Conservation (phyloP, 2,797 vertebrate genomes). For the Neosalanx taihuensis region DNA sequence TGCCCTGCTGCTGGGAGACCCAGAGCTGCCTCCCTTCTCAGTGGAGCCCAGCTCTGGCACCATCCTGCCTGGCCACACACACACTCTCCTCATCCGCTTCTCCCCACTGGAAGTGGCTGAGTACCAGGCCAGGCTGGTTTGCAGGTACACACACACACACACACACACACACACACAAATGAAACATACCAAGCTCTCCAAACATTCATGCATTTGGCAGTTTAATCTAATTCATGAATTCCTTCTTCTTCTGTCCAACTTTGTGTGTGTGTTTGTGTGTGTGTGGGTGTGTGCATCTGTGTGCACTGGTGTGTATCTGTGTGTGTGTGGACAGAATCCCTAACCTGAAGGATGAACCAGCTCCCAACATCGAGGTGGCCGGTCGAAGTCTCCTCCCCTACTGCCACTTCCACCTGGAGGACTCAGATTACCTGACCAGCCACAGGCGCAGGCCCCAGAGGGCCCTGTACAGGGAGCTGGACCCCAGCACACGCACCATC, state of each 20-base stretch:
- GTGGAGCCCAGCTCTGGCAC: slow-evolving; percentile 75
- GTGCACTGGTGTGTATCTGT: background rate
- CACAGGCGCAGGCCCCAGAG: slow-evolving; percentile 36
- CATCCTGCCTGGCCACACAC: slow-evolving; percentile 65
- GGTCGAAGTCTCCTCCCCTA: slow-evolving; percentile 73
- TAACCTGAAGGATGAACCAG: slow-evolving; percentile 69
- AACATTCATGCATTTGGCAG: background rate
- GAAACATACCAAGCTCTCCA: background rate
- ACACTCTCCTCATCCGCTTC: slow-evolving; percentile 78
- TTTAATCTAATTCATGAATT: background rate
- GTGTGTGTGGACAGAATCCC: slow-evolving; percentile 72
- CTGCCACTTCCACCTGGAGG: slow-evolving; percentile 80
- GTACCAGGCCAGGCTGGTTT: slow-evolving; percentile 77
- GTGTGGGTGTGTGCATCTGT: background rate
- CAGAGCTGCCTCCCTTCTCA: slow-evolving; percentile 58
- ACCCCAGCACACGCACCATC: slow-evolving; percentile 74
- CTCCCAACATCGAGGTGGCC: slow-evolving; percentile 64
- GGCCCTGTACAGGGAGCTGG: slow-evolving; percentile 46
- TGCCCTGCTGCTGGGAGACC: slow-evolving; percentile 36
- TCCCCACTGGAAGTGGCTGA: slow-evolving; percentile 72
- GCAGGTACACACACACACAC: slow-evolving; percentile 75
- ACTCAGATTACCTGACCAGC: slow-evolving; percentile 77
- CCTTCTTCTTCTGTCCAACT: background rate
- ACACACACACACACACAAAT: background rate
- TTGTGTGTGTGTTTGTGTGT: background rate